Base-by-base conservation (phyloP, 1,140 invertebrate genomes). In the Anthonomus grandis region DNA sequence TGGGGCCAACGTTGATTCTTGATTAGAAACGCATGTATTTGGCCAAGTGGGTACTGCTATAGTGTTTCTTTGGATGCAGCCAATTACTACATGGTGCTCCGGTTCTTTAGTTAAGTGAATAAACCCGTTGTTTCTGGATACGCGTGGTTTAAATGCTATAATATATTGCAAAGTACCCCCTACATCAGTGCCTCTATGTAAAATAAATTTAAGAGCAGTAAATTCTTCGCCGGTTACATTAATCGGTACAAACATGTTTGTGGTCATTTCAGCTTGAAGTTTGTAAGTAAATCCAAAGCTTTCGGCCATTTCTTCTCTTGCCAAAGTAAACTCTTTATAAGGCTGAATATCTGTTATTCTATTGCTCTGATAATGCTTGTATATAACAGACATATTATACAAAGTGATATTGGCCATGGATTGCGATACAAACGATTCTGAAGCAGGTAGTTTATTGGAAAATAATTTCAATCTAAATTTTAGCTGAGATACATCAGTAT, bases 261-360 rank as follows among this genome's bases (percentile, higher is more conserved):
- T 63, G 13, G 64, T 63, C 47, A 84, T 70, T 57, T 80, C 79
- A 45, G 86, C 39, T 78, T 31, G 67, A 68, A 87, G 68, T 54
- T 86, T 84, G 60, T 83, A 89, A 24, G 86, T 83, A 61, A 84
- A 88, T 9, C 82, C 75, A 64, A 88, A 89, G 64, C 86, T 87
- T 38, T 85, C 81, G 12, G 82, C 79, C 61, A 80, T 81, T 1
- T 83, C 81, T 58, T 84, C 84, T n/a, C 84, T 76, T 57, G 82
- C 75, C 38, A 89, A 70, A n/a, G 78, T 70, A 47, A 67, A 72
- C 22, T 67, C 54, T 39, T 63, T 64, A 24, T 68, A 69, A 10
- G 54, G 47, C 13, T 55, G 34, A 12, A 64, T 49, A 18, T 63
- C 49, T 8, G 62, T 63, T 6, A 65, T 58, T 21, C 44, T 34